Percentiles rank a stretch among this genome's conserved stretches.
Evolutionary conservation across 2,888 invertebrate species (phyloP).

Genomic region (Microplitis deprimator): DNA sequence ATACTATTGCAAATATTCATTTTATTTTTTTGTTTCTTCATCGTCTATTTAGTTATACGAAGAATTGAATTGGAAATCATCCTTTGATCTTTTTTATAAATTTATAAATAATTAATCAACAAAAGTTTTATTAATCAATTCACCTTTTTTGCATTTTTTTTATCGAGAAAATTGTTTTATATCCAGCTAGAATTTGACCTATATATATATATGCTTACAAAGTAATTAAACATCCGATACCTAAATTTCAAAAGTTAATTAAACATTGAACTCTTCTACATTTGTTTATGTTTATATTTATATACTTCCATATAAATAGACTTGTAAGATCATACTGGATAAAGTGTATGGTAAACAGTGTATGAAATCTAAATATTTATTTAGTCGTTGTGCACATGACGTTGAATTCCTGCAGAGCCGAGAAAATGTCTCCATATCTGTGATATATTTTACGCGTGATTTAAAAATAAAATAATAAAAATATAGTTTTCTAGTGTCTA

Average conservation of each 20-base stretch:
- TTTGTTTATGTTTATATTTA: too few relatives aligned
- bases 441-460: conserved; percentile 13
- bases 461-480: conserved; percentile 8
- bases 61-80: conserved; percentile 25
- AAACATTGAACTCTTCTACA: too few relatives aligned
- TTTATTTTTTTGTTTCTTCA: not conserved
- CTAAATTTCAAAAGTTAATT: not conserved
- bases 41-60: not conserved
- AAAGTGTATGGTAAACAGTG: conserved; percentile 50
- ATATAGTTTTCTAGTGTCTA: conserved; percentile 6
- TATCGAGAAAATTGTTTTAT: not conserved
- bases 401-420: not conserved
- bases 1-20: conserved; percentile 1
- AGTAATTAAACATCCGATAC: not conserved
- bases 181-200: not conserved
- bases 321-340: conserved; percentile 24
- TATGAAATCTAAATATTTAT: conserved; percentile 58
- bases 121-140: not conserved
- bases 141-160: not conserved
- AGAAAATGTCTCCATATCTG: conserved; percentile 1
- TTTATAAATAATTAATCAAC: not conserved
- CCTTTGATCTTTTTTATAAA: conserved; percentile 8
- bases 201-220: not conserved
- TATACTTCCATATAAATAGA: too few relatives aligned
- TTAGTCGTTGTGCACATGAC: conserved; percentile 26